Evolutionary conservation across 2,888 invertebrate genomes (phyloP).

Genomic region (Watsonalla binaria): DNA sequence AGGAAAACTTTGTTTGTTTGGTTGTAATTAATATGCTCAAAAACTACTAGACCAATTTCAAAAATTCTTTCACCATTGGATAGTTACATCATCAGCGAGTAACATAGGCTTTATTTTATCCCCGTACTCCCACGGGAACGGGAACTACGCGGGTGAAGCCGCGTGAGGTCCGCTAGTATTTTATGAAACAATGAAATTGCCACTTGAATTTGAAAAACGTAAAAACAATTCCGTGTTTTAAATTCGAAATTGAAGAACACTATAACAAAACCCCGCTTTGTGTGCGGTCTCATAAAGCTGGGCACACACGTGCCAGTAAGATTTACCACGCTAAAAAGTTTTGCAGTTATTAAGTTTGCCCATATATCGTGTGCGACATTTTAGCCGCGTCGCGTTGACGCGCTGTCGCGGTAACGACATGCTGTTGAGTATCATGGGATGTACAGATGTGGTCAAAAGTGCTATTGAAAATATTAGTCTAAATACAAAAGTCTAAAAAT

Average conservation of each 20-base stretch:
- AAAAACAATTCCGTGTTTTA: neutral
- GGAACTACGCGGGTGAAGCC: too few species aligned
- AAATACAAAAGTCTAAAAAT: too few species aligned
- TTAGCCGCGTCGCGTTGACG: slow-evolving; percentile 25
- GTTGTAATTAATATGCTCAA: too few species aligned
- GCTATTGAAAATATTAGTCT: neutral
- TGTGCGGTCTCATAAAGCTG: slow-evolving; percentile 13
- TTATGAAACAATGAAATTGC: too few species aligned
- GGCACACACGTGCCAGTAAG: slow-evolving; percentile 21
- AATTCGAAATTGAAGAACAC: neutral
- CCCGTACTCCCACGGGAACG: too few species aligned
- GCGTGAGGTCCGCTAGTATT: too few species aligned
- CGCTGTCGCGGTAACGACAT: slow-evolving; percentile 15
- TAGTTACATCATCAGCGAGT: too few species aligned
- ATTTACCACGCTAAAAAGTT: slow-evolving; percentile 43
- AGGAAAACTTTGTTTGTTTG: too few species aligned
- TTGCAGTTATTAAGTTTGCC: slow-evolving; percentile 35
- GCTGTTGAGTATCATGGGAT: slow-evolving; percentile 20
- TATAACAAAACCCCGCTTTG: slow-evolving; percentile 4
- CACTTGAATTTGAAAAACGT: slow-evolving; percentile 5
- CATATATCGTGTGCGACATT: slow-evolving; percentile 31
- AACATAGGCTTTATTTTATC: too few species aligned
- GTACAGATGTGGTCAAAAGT: slow-evolving; percentile 19
- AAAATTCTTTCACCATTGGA: too few species aligned
- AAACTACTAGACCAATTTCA: too few species aligned